A percentile compares a stretch with the other conserved stretches of the same genome.
Conservation (phyloP, 1,140 invertebrate genomes). For the Platyscapa corneri region DNA sequence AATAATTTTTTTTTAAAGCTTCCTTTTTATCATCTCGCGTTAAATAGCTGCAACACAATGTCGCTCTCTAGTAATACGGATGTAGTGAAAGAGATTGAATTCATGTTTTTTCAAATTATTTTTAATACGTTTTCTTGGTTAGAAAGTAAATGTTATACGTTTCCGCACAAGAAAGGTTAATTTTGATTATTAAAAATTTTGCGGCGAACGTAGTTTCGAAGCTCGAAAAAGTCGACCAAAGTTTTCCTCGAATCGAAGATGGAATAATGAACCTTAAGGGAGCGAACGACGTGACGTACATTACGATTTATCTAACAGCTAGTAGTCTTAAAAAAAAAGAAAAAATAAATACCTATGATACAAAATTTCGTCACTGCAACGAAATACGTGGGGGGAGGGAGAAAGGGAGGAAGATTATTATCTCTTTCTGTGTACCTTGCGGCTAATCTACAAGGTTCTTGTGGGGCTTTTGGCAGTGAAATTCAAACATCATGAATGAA, state of each 20-base stretch:
- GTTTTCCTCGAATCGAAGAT: neutral
- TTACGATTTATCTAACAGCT: slow-evolving; percentile 27
- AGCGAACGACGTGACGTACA: slow-evolving; percentile 40
- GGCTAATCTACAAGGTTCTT: slow-evolving; percentile 54
- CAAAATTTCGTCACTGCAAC: slow-evolving; percentile 39
- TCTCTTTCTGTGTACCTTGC: slow-evolving; percentile 8
- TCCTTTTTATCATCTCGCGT: neutral
- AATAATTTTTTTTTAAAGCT: slow-evolving; percentile 24
- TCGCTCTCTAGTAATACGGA: neutral
- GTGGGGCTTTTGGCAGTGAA: slow-evolving; percentile 74
- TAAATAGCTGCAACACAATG: neutral
- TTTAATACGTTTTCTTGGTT: neutral
- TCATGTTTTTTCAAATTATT: neutral
- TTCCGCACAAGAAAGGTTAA: neutral
- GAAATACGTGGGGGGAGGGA: slow-evolving; percentile 12
- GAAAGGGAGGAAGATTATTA: neutral
- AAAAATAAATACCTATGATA: slow-evolving; percentile 54
- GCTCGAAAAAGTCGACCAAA: neutral
- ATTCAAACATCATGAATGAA: slow-evolving; percentile 72
- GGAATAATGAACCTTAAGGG: neutral
- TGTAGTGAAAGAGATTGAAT: neutral
- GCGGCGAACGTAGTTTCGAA: neutral
- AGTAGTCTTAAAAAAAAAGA: slow-evolving; percentile 45
- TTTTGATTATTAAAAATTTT: neutral
- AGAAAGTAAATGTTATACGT: neutral